Evolutionary conservation across 2,113 vertebrate genomes (phyloP).

Genomic region (Litocranius walleri): DNA sequence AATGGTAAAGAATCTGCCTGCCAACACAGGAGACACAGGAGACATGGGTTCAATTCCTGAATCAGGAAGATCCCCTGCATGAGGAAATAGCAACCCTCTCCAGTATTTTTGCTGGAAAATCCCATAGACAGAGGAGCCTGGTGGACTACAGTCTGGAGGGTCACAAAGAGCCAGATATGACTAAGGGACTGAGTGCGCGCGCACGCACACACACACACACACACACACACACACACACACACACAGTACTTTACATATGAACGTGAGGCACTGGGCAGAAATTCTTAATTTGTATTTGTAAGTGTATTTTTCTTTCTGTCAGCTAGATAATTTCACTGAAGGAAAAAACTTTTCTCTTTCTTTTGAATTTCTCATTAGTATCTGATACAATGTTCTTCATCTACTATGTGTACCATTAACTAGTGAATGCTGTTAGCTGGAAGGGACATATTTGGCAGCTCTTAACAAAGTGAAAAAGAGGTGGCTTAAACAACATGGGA

Average conservation of each 20-base stretch:
- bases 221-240: neutral
- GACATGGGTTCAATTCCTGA: neutral
- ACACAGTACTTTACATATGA: neutral
- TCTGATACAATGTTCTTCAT: neutral
- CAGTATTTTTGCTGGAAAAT: neutral
- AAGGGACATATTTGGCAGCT: neutral
- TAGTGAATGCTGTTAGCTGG: neutral
- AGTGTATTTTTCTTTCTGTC: neutral
- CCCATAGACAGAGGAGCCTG: neutral
- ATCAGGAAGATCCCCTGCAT: neutral
- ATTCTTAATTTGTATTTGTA: neutral
- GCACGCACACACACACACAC: neutral
- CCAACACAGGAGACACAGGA: neutral
- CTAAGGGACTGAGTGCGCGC: neutral
- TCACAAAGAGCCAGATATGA: neutral
- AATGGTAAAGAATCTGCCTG: neutral
- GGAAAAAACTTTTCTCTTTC: conserved; percentile 12
- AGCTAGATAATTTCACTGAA: neutral
- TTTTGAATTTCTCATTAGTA: neutral
- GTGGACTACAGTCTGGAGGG: neutral
- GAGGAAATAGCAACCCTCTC: neutral
- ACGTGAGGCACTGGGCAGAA: neutral
- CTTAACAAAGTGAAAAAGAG: neutral
- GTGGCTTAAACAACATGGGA: no score
- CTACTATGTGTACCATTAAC: neutral